These are phyloP conservation scores for Heterodera carotae DNA, from an alignment of 1,140 invertebrate genomes.

Conservation along the genomic window DNA sequence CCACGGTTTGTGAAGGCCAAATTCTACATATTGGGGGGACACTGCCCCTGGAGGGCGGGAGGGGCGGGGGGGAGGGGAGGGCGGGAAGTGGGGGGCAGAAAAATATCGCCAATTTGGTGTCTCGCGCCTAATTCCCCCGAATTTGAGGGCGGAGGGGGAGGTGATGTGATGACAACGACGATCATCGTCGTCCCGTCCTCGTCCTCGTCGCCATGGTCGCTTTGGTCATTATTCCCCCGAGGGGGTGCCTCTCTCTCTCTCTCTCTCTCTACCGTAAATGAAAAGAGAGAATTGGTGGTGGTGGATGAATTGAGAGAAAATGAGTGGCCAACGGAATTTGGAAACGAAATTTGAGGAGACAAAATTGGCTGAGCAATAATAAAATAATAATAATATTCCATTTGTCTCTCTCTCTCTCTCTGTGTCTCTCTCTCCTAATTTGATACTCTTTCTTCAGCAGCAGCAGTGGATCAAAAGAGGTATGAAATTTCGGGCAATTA, in stretches of 20 bases:
- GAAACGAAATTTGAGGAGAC: neutral
- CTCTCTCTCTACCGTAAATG: neutral
- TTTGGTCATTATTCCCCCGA: neutral
- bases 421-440: neutral
- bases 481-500: neutral
- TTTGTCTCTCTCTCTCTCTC: too few species aligned
- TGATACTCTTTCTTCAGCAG: neutral
- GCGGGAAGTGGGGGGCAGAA: neutral
- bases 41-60: neutral
- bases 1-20: neutral
- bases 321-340: neutral
- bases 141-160: neutral
- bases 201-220: conserved; percentile 5
- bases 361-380: neutral
- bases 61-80: neutral
- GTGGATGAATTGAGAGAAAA: neutral
- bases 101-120: conserved; percentile 32
- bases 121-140: conserved; percentile 9
- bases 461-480: too few species aligned
- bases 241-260: neutral
- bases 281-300: neutral
- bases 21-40: conserved; percentile 4
- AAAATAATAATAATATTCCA: too few species aligned
- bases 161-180: neutral
- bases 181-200: neutral